These are phyloP conservation scores for Gymnobelideus leadbeateri DNA, from an alignment of 2,113 vertebrate genomes.

Conservation along the genomic window DNA sequence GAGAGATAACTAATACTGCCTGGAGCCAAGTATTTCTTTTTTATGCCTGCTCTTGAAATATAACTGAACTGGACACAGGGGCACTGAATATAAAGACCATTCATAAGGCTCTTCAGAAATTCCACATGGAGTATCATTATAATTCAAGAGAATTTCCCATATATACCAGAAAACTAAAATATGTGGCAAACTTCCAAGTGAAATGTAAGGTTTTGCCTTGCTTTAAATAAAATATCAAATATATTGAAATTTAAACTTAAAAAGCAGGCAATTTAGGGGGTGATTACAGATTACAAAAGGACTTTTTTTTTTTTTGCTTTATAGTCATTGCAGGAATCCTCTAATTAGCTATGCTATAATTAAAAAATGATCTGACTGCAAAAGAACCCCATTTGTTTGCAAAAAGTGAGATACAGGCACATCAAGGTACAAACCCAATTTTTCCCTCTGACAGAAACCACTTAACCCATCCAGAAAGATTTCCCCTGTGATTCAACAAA, in stretches of 20 bases:
- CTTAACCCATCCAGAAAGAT: not conserved
- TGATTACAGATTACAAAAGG: not conserved
- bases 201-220: not conserved
- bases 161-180: not conserved
- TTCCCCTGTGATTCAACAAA: slow-evolving; percentile 25
- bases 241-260: not conserved
- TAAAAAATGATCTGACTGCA: not conserved
- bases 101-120: slow-evolving; percentile 39
- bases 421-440: not conserved
- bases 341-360: not conserved
- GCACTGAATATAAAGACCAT: not conserved
- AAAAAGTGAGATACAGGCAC: not conserved
- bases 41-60: slow-evolving; percentile 14
- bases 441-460: not conserved
- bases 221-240: not conserved
- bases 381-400: not conserved
- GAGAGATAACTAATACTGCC: slow-evolving; percentile 56
- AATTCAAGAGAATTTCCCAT: not conserved
- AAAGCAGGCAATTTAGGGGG: not conserved
- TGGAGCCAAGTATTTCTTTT: slow-evolving; percentile 42
- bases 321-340: not conserved
- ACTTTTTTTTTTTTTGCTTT: not conserved
- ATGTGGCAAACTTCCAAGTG: not conserved
- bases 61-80: not conserved
- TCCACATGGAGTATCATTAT: slow-evolving; percentile 43